Conservation (phyloP, 2,888 invertebrate species). For the Hydrotaea cyrtoneurina region DNA sequence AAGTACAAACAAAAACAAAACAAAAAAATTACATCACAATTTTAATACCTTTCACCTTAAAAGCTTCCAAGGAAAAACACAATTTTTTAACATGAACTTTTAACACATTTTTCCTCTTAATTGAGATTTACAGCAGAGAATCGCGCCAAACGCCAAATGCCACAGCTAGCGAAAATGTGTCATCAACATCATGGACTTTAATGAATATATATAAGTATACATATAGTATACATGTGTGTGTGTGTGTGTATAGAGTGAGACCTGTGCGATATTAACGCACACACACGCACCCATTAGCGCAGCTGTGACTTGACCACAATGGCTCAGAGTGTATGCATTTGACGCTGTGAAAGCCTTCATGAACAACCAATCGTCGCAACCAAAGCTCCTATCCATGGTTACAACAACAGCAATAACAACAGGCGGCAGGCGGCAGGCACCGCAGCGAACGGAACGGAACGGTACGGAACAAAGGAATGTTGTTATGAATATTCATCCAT, state of each 20-base stretch:
- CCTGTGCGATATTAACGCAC: constrained; percentile 2
- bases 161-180: background rate
- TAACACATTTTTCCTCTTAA: constrained; percentile 45
- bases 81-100: constrained; percentile 40
- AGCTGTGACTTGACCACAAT: constrained; percentile 29
- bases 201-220: constrained; percentile 16
- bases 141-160: background rate
- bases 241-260: background rate
- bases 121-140: constrained; percentile 51
- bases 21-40: constrained; percentile 40
- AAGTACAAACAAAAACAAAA: constrained; percentile 1
- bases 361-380: background rate
- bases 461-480: constrained; percentile 4
- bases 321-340: background rate
- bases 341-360: background rate
- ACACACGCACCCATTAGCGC: background rate
- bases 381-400: background rate
- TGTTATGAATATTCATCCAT: constrained; percentile 40
- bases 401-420: background rate
- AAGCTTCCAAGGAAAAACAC: constrained; percentile 53
- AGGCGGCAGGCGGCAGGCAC: too few species aligned
- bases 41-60: constrained; percentile 54
- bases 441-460: background rate
- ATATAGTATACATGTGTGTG: background rate
- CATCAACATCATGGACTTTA: constrained; percentile 25